Percentiles rank a stretch among this genome's conserved stretches.
Conservation (phyloP, 2,888 invertebrate genomes). For the Axea sp. region DNA sequence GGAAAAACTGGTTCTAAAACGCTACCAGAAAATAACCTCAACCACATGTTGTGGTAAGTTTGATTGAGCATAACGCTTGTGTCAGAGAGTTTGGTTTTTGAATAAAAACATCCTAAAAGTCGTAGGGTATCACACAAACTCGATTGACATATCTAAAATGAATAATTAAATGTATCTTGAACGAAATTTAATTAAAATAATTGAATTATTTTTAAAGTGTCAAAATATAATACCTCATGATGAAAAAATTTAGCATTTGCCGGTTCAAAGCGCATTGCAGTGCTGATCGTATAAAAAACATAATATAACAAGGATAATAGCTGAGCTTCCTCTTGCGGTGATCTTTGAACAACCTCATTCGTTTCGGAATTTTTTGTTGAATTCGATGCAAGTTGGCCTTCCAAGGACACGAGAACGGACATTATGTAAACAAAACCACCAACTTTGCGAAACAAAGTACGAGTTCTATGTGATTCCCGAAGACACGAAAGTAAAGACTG, state of each 20-base stretch:
- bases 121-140: constrained; percentile 96
- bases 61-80: constrained; percentile 71
- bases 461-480: constrained; percentile 96
- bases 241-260: constrained; percentile 99
- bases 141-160: constrained; percentile 90
- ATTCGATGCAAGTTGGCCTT: constrained; percentile 86
- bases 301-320: constrained; percentile 89
- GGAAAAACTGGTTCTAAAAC: constrained; percentile 86
- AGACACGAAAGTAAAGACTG: constrained; percentile 91
- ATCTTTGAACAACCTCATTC: constrained; percentile 73
- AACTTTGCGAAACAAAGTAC: constrained; percentile 98
- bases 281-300: constrained; percentile 96
- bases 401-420: constrained; percentile 94
- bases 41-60: constrained; percentile 80
- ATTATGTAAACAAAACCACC: constrained; percentile 99
- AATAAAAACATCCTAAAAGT: constrained; percentile 93
- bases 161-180: constrained; percentile 1
- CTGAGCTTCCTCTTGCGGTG: constrained; percentile 80
- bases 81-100: constrained; percentile 80
- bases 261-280: constrained; percentile 99
- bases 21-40: constrained; percentile 88
- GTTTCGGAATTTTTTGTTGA: constrained; percentile 75
- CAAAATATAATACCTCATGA: constrained; percentile 85
- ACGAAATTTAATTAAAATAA: neutral
- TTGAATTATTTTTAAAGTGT: neutral